Evolutionary conservation across 2,113 vertebrate species (phyloP).

Genomic region (Zingel zingel): DNA sequence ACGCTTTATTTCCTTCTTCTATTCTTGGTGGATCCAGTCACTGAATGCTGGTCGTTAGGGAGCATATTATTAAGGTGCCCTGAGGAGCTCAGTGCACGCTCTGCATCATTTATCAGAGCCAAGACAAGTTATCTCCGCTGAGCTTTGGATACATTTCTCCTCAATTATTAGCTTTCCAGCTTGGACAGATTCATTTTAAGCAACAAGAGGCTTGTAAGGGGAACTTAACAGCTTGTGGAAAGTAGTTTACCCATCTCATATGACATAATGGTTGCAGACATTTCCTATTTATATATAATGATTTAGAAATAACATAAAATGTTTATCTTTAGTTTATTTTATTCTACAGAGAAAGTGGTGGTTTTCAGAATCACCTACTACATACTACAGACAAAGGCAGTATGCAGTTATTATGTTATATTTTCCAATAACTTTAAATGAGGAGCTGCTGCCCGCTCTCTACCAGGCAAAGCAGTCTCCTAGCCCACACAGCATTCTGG

Average conservation of each 20-base stretch:
- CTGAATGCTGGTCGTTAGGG: slow-evolving; percentile 18
- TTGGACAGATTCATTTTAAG: slow-evolving; percentile 13
- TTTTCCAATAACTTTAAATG: too few species aligned
- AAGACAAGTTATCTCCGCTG: slow-evolving; percentile 20
- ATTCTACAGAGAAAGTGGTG: background rate
- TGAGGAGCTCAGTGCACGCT: slow-evolving; percentile 6
- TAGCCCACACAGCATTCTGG: too few species aligned
- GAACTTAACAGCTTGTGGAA: background rate
- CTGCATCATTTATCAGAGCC: slow-evolving; percentile 44
- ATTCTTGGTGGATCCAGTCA: slow-evolving; percentile 18
- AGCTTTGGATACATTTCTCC: slow-evolving; percentile 17
- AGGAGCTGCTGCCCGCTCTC: too few species aligned
- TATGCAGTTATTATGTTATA: too few species aligned
- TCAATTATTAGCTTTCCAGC: slow-evolving; percentile 13
- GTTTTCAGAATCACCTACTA: too few species aligned
- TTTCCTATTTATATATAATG: background rate
- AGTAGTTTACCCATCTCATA: background rate
- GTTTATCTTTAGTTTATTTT: background rate
- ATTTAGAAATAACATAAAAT: background rate
- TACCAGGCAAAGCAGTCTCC: too few species aligned
- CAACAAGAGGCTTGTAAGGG: background rate
- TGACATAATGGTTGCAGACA: background rate
- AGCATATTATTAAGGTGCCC: slow-evolving; percentile 45
- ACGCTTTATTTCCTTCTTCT: slow-evolving; percentile 19
- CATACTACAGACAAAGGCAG: too few species aligned